These are phyloP conservation scores for Lasioglossum marginatum DNA, from an alignment of 2,888 invertebrate genomes.

Conservation along the genomic window DNA sequence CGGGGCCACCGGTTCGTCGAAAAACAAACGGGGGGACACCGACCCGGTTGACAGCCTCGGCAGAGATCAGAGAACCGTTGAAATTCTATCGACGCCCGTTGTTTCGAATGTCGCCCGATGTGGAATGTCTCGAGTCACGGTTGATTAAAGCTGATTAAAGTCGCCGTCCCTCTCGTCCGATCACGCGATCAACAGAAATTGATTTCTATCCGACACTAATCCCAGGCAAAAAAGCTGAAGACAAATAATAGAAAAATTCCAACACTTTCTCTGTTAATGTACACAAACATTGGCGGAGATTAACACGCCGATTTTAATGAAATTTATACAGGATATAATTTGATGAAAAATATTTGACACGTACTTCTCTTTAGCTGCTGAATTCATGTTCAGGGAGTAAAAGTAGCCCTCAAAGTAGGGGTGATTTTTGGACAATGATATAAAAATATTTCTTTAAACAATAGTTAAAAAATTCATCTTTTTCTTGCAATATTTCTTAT, in stretches of 20 bases:
- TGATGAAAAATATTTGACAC: too few species aligned
- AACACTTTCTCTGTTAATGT: neutral
- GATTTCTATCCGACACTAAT: neutral
- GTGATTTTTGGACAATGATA: too few species aligned
- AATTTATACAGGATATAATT: too few species aligned
- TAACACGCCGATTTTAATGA: too few species aligned
- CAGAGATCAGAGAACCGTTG: conserved; percentile 50
- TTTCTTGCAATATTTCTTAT: too few species aligned
- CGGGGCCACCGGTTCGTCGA: conserved; percentile 7
- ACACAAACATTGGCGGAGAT: too few species aligned
- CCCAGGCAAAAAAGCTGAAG: neutral
- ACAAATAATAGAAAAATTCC: neutral
- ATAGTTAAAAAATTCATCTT: too few species aligned
- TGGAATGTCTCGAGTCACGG: conserved; percentile 39
- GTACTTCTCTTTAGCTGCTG: too few species aligned
- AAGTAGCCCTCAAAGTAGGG: too few species aligned
- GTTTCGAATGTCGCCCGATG: conserved; percentile 38
- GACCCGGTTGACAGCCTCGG: conserved; percentile 54
- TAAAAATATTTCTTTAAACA: too few species aligned
- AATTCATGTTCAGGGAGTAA: too few species aligned
- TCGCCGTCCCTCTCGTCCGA: neutral
- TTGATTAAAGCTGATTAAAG: conserved; percentile 39
- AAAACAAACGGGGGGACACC: conserved; percentile 33
- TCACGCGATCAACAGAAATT: neutral
- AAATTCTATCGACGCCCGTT: conserved; percentile 54